A percentile compares a stretch with the other conserved stretches of the same genome.
Conservation (phyloP, 1,140 invertebrate species). For the Caenorhabditis brenneri region DNA sequence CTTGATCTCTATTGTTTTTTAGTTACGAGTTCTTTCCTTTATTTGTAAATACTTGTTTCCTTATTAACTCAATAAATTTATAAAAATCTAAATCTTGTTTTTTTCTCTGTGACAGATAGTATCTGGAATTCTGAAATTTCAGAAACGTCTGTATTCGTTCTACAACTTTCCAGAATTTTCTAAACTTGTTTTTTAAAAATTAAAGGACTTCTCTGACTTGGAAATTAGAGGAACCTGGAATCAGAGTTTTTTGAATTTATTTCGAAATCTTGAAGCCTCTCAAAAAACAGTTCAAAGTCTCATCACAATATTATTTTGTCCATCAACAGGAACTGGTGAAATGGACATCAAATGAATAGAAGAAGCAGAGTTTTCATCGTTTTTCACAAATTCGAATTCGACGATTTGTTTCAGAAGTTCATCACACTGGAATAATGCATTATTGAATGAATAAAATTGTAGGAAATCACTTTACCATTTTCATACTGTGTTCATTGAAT, state of each 20-base stretch:
- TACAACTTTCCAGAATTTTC: no score
- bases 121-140: no score
- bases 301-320: conserved; percentile 14
- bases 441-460: background rate
- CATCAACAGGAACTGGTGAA: background rate
- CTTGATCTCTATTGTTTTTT: background rate
- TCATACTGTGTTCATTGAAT: background rate
- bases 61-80: conserved; percentile 22
- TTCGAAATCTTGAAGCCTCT: no score
- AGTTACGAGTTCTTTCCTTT: background rate
- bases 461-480: background rate
- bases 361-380: background rate
- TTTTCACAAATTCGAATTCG: background rate
- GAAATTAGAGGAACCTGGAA: no score
- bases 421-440: background rate
- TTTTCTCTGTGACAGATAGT: background rate
- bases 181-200: no score
- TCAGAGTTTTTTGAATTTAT: no score
- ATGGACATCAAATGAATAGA: background rate
- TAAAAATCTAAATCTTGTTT: background rate
- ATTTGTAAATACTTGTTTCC: background rate
- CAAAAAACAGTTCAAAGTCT: background rate
- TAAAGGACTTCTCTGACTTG: no score
- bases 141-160: no score
- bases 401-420: conserved; percentile 1